Base-by-base conservation (phyloP, 2,797 vertebrate genomes). In the Fistularia tabacaria region DNA sequence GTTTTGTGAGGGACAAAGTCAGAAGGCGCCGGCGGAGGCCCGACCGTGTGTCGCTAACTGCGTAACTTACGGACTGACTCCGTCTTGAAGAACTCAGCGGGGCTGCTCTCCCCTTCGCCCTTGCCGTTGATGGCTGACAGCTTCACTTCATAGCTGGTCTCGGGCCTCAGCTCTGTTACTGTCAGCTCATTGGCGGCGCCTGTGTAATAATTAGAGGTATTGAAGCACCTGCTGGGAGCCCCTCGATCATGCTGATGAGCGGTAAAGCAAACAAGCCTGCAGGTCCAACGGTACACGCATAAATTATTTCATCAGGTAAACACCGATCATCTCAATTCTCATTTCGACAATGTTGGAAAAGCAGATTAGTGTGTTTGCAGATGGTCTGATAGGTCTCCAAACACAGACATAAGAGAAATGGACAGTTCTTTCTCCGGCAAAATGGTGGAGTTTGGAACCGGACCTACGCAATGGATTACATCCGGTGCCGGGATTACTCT, bases 21-120 rank as follows among this genome's bases (percentile, higher is more conserved):
- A 52, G 57, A 64, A 25, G 9, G 44, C 38, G 52, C 47, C 49
- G n/a, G 55, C 25, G 58, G 48, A 80, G n/a, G n/a, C n/a, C n/a
- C n/a, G n/a, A n/a, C n/a, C n/a, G n/a, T n/a, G n/a, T n/a, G n/a
- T n/a, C n/a, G n/a, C n/a, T n/a, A n/a, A n/a, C n/a, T n/a, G n/a
- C n/a, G n/a, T n/a, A n/a, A 98, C 97, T 99, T 96, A 99, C 97
- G 94, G 65, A 99, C 94, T 80, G 94, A 94, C 63, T 95, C 89
- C 0, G 97, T 99, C 88, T 93, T 95, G 91, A 98, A 98, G 73
- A 91, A 72, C 0, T 90, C 85, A 0, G 83, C 59, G 0, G 80
- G 46, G 59, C 96, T 95, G 69, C 90, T 90, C 77, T 99, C 97
- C 0, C 97, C 95, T 65, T 93, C 89, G 0, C 97, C 97, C 68